Base-by-base conservation (phyloP, 2,113 vertebrate genomes). In the Orthonyx spaldingii region DNA sequence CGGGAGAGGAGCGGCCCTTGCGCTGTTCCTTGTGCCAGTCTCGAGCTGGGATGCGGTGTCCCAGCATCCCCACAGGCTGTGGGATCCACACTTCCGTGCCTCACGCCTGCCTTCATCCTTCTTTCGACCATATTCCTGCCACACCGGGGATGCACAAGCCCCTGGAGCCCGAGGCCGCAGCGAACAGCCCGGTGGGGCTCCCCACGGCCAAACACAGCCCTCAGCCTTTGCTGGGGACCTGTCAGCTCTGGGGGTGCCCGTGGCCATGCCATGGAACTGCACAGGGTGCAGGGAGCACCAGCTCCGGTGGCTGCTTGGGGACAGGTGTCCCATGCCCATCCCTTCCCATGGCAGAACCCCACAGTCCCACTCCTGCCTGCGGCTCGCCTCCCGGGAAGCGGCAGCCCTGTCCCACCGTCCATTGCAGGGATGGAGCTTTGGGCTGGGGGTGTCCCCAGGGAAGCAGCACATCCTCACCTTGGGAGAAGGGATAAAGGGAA, bases 321-420 rank as follows among this genome's bases (percentile, higher is more conserved):
- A 20, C 24, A 57, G n/a, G 27, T 44, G 16, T n/a, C 47, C 30
- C 11, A 1, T 1, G 1, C 17, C 68, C 16, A 1, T 30, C 53
- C 57, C 61, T 21, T 70, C 46, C 60, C 55, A 39, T 2, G 1
- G 65, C 33, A 66, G 26, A 70, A 42, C 11, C 74, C 74, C 42
- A 18, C 19, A 15, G 56, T 30, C 20, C 55, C 0, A 0, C 22
- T 46, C 57, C 69, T 39, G 37, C 66, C 44, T 6, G 0, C 35
- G 13, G 56, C 37, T 59, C 27, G 2, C 39, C 28, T 30, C 26
- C 7, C 6, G 0, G 5, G 22, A 33, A 53, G n/a, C 42, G 52
- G 20, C 77, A 52, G 63, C 64, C 41, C 26, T 15, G 30, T 39
- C 53, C 53, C 46, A 26, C 35, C 11, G 7, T 0, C 41, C 8